Conservation (phyloP, 2,888 invertebrate species). For the Azorinus chamasolen region DNA sequence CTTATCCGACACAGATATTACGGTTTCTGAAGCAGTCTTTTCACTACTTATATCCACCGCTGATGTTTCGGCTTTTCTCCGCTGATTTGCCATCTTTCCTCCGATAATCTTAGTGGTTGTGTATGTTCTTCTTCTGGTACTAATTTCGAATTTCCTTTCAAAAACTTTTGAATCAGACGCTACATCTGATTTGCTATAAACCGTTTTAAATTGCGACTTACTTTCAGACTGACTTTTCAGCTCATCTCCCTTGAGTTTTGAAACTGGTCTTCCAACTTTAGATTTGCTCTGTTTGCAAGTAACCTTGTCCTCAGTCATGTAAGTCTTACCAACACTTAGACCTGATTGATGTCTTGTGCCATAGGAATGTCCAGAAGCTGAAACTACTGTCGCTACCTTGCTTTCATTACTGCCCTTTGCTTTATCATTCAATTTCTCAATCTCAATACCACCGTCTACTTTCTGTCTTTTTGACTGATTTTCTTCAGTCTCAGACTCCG, state of each 20-base stretch:
- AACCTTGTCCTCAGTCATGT: not conserved
- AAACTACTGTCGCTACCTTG: not conserved
- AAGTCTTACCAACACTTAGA: not conserved
- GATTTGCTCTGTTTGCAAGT: not conserved
- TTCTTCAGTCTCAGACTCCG: not conserved
- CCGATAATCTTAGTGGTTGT: too few relatives aligned
- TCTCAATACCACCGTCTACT: slow-evolving; percentile 2
- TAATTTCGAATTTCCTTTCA: too few relatives aligned
- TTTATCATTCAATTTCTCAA: slow-evolving; percentile 3
- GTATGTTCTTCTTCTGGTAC: too few relatives aligned
- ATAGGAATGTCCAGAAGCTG: slow-evolving; percentile 9
- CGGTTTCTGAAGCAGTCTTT: not conserved
- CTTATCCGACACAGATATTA: not conserved
- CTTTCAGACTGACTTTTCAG: not conserved
- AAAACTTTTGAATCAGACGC: too few relatives aligned
- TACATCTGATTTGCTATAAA: not conserved
- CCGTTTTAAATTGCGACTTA: not conserved
- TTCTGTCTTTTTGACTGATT: not conserved
- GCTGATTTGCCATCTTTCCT: too few relatives aligned
- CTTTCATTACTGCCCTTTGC: not conserved
- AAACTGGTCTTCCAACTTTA: not conserved
- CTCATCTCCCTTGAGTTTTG: not conserved
- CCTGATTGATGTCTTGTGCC: slow-evolving; percentile 13
- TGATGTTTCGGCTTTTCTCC: too few relatives aligned
- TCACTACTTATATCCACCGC: too few relatives aligned